Conservation (phyloP, 2,113 vertebrate genomes). For the rat (Rattus norvegicus) region DNA sequence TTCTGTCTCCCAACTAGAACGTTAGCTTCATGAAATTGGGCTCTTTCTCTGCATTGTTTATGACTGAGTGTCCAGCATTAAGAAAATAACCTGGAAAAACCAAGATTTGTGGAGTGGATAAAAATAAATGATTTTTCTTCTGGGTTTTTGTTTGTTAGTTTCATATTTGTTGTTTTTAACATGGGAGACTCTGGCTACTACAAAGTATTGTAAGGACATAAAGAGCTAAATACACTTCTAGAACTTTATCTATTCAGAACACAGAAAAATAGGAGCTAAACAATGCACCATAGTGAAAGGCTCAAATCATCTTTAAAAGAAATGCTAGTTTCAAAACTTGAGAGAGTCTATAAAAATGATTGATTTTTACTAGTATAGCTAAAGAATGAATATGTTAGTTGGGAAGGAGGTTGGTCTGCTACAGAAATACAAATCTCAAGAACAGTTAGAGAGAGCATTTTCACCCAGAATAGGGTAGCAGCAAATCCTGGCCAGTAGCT, state of each 20-base stretch:
- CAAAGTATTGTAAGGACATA: neutral
- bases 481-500: neutral
- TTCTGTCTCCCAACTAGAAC: neutral
- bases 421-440: neutral
- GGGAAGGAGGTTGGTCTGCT: neutral
- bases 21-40: neutral
- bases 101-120: neutral
- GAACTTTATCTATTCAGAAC: neutral
- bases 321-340: neutral
- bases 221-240: neutral
- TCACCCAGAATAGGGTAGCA: neutral
- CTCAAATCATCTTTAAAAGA: neutral
- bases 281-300: neutral
- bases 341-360: neutral
- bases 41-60: neutral
- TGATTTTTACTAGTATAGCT: neutral
- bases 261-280: neutral
- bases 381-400: neutral
- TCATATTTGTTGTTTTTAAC: neutral
- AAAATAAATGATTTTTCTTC: slow-evolving; percentile 42
- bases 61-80: neutral
- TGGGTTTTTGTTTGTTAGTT: neutral
- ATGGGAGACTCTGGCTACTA: neutral
- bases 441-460: neutral
- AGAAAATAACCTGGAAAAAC: neutral